phyloP scores from a whole-genome alignment of 2,113 vertebrate genomes.

The Callionymus lyra region DNA sequence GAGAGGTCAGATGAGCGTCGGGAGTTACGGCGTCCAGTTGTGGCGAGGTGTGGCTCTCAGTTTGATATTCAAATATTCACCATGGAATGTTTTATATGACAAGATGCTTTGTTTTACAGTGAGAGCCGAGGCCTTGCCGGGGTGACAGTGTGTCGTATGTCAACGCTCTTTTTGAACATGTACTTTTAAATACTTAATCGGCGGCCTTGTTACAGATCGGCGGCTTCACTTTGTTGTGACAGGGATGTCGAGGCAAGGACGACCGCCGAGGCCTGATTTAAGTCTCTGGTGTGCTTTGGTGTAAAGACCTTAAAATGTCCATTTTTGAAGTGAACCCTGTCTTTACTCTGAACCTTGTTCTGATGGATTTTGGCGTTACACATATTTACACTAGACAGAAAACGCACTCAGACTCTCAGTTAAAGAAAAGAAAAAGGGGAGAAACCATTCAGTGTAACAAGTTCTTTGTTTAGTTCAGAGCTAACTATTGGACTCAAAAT shows the following conservation, averaged over 20 bases:
- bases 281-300: too few species aligned
- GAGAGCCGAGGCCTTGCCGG: conserved; percentile 18
- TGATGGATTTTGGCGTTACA: too few species aligned
- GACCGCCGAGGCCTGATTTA: too few species aligned
- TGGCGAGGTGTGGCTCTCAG: conserved; percentile 5
- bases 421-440: too few species aligned
- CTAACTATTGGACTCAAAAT: too few species aligned
- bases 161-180: conserved; percentile 18
- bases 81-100: conserved; percentile 22
- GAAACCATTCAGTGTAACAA: too few species aligned
- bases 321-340: too few species aligned
- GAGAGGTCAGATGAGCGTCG: conserved; percentile 16
- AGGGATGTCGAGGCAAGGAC: background rate
- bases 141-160: conserved; percentile 23
- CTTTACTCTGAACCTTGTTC: too few species aligned
- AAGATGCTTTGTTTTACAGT: conserved; percentile 34
- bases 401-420: too few species aligned
- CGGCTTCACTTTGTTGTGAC: background rate
- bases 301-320: too few species aligned
- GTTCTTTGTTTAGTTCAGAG: too few species aligned
- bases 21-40: conserved; percentile 19
- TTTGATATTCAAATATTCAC: conserved; percentile 38
- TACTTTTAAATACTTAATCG: conserved; percentile 50
- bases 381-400: too few species aligned
- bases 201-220: conserved; percentile 21